Conservation (phyloP, 2,888 invertebrate genomes). For the Brachypalpus laphriformis region DNA sequence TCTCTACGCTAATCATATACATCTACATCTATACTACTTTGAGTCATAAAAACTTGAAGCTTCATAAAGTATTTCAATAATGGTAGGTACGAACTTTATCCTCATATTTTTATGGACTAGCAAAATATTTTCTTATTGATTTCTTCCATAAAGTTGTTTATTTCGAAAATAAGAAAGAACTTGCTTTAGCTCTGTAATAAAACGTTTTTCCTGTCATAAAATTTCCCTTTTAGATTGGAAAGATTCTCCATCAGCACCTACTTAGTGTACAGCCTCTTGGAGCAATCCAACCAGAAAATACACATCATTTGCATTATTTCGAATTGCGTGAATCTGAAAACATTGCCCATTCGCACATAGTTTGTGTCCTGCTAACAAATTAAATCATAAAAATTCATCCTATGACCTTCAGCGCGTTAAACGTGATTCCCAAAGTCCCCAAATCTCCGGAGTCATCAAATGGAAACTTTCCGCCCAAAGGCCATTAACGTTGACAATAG, state of each 20-base stretch:
- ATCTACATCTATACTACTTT: too few species aligned
- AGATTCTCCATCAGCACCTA: neutral
- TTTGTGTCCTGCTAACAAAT: constrained; percentile 9
- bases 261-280: neutral
- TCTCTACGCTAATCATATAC: too few species aligned
- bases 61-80: neutral
- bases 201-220: neutral
- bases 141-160: neutral
- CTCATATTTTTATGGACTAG: neutral
- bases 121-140: neutral
- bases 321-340: neutral
- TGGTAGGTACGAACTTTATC: neutral
- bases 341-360: constrained; percentile 9
- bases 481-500: constrained; percentile 31
- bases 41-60: neutral
- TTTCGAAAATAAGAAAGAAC: neutral
- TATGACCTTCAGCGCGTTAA: constrained; percentile 1
- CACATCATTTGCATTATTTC: neutral
- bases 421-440: constrained; percentile 14
- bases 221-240: neutral
- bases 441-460: constrained; percentile 21
- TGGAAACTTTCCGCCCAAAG: constrained; percentile 19
- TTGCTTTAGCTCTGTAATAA: neutral
- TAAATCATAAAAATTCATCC: constrained; percentile 21
- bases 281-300: neutral